Evolutionary conservation across 2,113 vertebrate genomes (phyloP).

Genomic region (Sarotherodon lohbergeri): DNA sequence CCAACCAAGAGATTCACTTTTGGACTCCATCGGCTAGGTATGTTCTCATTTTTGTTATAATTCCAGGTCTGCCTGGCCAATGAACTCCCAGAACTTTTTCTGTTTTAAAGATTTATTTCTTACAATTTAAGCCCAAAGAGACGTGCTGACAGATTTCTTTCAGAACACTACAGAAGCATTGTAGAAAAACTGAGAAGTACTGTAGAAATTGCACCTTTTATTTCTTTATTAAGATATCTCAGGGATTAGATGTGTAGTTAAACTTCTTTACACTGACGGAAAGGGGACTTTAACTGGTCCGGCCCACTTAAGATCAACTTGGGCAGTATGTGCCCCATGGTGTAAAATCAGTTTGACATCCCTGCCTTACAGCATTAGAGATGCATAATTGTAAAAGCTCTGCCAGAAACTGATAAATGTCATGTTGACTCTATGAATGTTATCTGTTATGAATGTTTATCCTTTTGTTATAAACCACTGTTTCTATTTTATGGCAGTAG

Average conservation of each 20-base stretch:
- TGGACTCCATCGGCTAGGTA: constrained; percentile 93
- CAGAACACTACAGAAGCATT: too few relatives aligned
- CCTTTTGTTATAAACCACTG: neutral
- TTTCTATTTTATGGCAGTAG: neutral
- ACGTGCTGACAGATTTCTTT: neutral
- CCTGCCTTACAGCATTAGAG: neutral
- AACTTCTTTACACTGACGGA: neutral
- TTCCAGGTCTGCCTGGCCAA: neutral
- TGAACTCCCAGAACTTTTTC: neutral
- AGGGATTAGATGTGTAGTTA: neutral
- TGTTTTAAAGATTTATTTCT: neutral
- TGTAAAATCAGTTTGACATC: neutral
- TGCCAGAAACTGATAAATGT: neutral
- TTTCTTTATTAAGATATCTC: neutral
- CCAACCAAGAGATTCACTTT: constrained; percentile 92
- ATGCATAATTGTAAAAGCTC: neutral
- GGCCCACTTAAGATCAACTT: neutral
- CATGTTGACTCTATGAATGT: neutral
- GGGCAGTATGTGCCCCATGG: neutral
- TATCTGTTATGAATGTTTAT: neutral
- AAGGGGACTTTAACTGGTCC: neutral
- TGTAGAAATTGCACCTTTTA: neutral
- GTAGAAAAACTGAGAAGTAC: too few relatives aligned
- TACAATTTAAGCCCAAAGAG: neutral
- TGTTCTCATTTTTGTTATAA: neutral